phyloP scores from a whole-genome alignment of 2,113 vertebrate genomes.

The Ochotona curzoniae region DNA sequence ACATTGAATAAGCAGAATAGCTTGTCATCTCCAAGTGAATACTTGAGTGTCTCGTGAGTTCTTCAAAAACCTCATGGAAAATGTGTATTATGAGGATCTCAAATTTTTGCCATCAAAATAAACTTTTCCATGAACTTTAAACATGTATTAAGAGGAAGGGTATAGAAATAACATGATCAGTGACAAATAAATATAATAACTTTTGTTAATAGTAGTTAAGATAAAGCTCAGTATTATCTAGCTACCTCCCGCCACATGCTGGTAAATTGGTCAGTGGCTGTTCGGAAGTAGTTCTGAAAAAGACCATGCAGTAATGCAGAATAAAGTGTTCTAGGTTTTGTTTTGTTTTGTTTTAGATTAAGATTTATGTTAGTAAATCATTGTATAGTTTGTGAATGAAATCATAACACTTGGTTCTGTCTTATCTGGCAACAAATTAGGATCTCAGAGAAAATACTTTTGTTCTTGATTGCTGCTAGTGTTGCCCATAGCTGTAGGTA shows the following conservation, averaged over 20 bases:
- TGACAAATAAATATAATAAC: slow-evolving; percentile 26
- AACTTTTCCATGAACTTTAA: too few species aligned
- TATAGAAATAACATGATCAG: slow-evolving; percentile 35
- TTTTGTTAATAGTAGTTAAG: neutral
- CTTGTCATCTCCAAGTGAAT: slow-evolving; percentile 20
- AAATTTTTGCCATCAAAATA: too few species aligned
- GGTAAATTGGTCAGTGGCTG: slow-evolving; percentile 22
- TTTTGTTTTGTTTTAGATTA: slow-evolving; percentile 47
- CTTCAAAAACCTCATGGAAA: too few species aligned
- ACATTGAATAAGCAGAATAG: neutral
- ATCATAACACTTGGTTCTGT: slow-evolving; percentile 55
- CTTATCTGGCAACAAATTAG: slow-evolving; percentile 55
- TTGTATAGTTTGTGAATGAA: slow-evolving; percentile 49
- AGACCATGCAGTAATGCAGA: neutral
- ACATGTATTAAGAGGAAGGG: neutral
- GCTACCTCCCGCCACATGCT: neutral
- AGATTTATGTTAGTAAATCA: slow-evolving; percentile 44
- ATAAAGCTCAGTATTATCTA: neutral
- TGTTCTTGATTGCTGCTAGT: neutral
- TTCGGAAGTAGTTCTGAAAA: slow-evolving; percentile 34
- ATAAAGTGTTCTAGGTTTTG: slow-evolving; percentile 9
- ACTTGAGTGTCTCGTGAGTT: neutral
- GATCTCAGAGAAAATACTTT: neutral
- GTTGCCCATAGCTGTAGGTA: slow-evolving; percentile 22
- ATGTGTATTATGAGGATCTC: too few species aligned